Base-by-base conservation (phyloP, 1,140 invertebrate genomes). In the Cepaea nemoralis region DNA sequence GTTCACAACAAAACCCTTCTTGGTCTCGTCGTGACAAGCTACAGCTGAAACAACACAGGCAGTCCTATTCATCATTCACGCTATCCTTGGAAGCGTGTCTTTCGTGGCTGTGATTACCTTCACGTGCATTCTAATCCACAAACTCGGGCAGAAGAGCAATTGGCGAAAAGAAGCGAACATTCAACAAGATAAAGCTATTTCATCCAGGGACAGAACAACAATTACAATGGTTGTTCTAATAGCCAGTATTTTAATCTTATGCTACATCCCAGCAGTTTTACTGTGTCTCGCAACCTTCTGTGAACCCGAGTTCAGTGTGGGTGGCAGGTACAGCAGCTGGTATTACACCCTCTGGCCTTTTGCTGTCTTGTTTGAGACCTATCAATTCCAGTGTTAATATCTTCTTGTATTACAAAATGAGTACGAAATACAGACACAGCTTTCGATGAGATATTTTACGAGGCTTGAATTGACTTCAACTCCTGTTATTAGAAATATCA, bases 351-450 rank as follows among this genome's bases (percentile, higher is more conserved):
- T 40, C 27, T 76, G 74, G 74, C 33, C 74, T 1, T 55, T 76
- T 33, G 74, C 33, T 2, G 5, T 59, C 5, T 8, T 76, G 3
- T 76, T 76, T 76, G 74, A 76, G 40, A 45, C 10, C 45, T n/a
- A 48, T 75, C n/a, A 42, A 55, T 42, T 75, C 73, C 40, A 75
- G 40, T 27, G 14, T 75, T 6, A 45, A 42, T 63, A 6, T 55
- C 3, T 37, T 76, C 48, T n/a, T 55, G 45, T 76, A 76, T n/a
- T 63, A 33, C 48, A 59, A 31, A 27, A 76, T 76, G 74, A 76
- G 74, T 35, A 31, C 74, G 16, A 76, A 76, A 33, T 76, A 55
- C 55, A 76, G 55, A 45, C 8, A 55, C 6, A 76, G 45, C 6
- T 59, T 59, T 59, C 5, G 55, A 45, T n/a, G n/a, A n/a, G n/a